A percentile compares a stretch with the other conserved stretches of the same genome.
These are phyloP conservation scores for Pseudorhombus dupliciocellatus DNA, from an alignment of 2,113 vertebrate species.

Conservation along the genomic window DNA sequence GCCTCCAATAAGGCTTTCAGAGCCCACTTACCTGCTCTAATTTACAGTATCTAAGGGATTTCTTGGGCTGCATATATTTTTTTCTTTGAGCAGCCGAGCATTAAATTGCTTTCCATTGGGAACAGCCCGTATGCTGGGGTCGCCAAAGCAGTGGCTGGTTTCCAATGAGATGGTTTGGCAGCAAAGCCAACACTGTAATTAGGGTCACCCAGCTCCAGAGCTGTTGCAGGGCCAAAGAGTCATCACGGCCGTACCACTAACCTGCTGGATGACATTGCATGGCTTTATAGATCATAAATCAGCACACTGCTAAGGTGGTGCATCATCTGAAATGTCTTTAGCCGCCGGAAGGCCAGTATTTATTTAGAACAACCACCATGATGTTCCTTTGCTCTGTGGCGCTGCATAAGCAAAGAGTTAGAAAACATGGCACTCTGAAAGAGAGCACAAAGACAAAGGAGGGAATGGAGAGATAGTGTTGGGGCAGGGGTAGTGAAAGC, in stretches of 20 bases:
- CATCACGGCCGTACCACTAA: slow-evolving; percentile 43
- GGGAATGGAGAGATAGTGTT: slow-evolving; percentile 27
- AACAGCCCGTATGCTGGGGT: slow-evolving; percentile 80
- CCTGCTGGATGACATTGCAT: slow-evolving; percentile 16
- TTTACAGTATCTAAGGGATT: slow-evolving; percentile 80
- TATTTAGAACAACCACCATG: neutral
- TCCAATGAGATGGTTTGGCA: slow-evolving; percentile 73
- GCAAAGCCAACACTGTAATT: slow-evolving; percentile 73
- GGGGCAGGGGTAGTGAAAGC: slow-evolving; percentile 7
- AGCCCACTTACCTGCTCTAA: slow-evolving; percentile 80
- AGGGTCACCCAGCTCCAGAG: slow-evolving; percentile 64
- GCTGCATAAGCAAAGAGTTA: neutral
- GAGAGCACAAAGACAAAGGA: slow-evolving; percentile 17
- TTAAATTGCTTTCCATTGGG: slow-evolving; percentile 90
- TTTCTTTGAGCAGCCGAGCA: slow-evolving; percentile 80
- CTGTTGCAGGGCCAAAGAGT: slow-evolving; percentile 49
- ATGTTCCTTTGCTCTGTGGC: neutral
- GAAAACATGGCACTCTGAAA: neutral
- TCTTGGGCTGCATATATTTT: slow-evolving; percentile 83
- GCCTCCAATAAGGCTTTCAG: slow-evolving; percentile 77
- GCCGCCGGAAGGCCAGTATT: neutral
- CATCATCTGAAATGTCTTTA: neutral
- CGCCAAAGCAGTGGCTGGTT: slow-evolving; percentile 71
- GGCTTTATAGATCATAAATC: slow-evolving; percentile 28
- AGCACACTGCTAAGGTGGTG: neutral